Base-by-base conservation (phyloP, 2,888 invertebrate genomes). In the Erpobdella octoculata region DNA sequence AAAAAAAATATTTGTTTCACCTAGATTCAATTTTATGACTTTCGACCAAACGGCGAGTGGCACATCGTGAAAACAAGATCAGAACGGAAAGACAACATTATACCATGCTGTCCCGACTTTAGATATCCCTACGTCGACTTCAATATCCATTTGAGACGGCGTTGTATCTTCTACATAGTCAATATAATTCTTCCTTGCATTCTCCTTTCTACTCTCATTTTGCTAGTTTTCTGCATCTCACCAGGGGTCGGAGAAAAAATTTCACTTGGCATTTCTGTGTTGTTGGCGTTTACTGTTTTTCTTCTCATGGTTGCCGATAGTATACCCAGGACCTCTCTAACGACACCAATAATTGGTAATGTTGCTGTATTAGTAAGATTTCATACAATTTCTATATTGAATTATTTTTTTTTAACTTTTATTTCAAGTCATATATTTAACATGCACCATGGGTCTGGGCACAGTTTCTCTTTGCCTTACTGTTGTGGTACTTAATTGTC, bases 241-340 rank as follows among this genome's bases (percentile, higher is more conserved):
- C 79, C 79, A 8, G 79, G 80, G 64, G 77, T 78, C 12, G 79
- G 79, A 0, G 79, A 79, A 73, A 79, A 79, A 37, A 66, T 76
- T 31, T 74, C 73, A 15, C 66, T 74, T 5, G 76, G 76, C 9
- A 76, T 76, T 53, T 75, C 75, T 2, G 76, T 76, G 6, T 74
- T 76, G 1, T 75, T 76, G 37, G 76, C 76, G 61, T 76, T 76
- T 72, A 75, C 76, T 21, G 75, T 76, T 25, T 76, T 76, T 67
- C 73, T 75, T 3, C 74, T 75, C 58, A 75, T 75, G 75, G 59
- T 75, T 33, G 75, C 75, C 0, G 75, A 79, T 68, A 78, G 76
- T 64, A 74, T 80, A n/a, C 79, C 79, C 2, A 75, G 78, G 37
- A 78, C 78, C 0, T 77, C 79, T 4, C 76, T 78, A 5, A 72